These are phyloP conservation scores for Cephus sareptanus DNA, from an alignment of 2,888 invertebrate species.

Conservation along the genomic window DNA sequence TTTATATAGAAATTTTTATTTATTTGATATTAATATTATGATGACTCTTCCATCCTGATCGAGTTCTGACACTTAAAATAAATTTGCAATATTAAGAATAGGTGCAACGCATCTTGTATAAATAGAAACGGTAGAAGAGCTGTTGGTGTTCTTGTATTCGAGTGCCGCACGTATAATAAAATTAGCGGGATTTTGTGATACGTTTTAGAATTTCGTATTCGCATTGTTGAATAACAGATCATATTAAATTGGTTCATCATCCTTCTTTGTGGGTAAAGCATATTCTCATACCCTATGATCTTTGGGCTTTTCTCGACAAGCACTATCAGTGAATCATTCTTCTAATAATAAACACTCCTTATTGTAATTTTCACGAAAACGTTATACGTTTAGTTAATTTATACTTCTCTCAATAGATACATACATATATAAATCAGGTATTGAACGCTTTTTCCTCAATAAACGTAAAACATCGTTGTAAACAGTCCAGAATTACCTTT, in stretches of 20 bases:
- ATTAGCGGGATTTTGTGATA: neutral
- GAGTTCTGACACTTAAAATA: neutral
- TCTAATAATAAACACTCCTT: neutral
- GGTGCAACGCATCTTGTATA: neutral
- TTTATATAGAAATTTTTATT: slow-evolving; percentile 5
- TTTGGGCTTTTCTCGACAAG: neutral
- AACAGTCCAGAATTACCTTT: neutral
- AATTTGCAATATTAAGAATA: neutral
- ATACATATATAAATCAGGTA: neutral
- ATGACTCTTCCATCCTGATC: neutral
- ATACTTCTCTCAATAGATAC: neutral
- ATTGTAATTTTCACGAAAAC: neutral
- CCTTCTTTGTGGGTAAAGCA: neutral
- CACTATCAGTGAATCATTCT: neutral
- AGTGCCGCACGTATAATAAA: neutral
- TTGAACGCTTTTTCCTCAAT: neutral
- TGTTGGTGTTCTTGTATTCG: neutral
- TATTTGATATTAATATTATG: slow-evolving; percentile 7
- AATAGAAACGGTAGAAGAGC: neutral
- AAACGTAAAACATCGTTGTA: neutral
- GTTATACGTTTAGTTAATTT: neutral
- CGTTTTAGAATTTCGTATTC: neutral
- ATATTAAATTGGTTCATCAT: no score
- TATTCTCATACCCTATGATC: neutral
- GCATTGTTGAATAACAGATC: neutral